Base-by-base conservation (phyloP, 2,797 vertebrate species). In the Gouania willdenowi region DNA sequence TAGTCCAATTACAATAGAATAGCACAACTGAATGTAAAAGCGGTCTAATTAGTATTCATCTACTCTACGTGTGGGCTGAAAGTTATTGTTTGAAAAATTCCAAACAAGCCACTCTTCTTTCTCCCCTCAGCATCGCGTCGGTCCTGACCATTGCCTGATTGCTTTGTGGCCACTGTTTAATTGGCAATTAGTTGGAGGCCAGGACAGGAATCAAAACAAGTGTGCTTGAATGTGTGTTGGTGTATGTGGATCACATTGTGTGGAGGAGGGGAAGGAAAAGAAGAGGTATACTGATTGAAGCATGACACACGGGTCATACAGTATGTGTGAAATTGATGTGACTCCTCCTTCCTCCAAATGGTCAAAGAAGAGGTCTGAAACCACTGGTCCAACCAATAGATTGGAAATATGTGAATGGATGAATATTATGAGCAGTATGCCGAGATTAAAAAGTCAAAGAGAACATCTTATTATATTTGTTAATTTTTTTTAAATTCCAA, bases 141-240 rank as follows among this genome's bases (percentile, higher is more conserved):
- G 76, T 75, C 77, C 66, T 49, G 42, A 51, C 48, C 43, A 42
- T 45, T 66, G 71, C 60, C 66, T 87, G 86, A 88, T 87, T 88
- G 85, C 83, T 83, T 85, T 83, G 80, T 76, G 69, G 78, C 58
- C 51, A 59, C 55, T 79, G 64, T 82, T 83, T 89, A 89, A 89
- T 87, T 88, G 83, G 51, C 84, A 88, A 89, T 90, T 89, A 87
- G 27, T 34, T 45, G 40, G 32, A 66, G 43, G 71, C 54, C 52
- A 61, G 55, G 73, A 66, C 71, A 75, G 65, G 67, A 84, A 81
- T 86, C 81, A 85, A 65, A 82, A 75, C 55, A 58, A 40, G 47
- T 64, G 23, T 43, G 43, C 42, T 39, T 45, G 39, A 53, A 10
- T 63, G 45, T 48, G 46, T 64, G 26, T 45, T 15, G 45, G 25